Evolutionary conservation across 2,888 invertebrate genomes (phyloP), one percentile per base, ranked within the genome.

Genomic region (Leptinotarsa peninsularis): DNA sequence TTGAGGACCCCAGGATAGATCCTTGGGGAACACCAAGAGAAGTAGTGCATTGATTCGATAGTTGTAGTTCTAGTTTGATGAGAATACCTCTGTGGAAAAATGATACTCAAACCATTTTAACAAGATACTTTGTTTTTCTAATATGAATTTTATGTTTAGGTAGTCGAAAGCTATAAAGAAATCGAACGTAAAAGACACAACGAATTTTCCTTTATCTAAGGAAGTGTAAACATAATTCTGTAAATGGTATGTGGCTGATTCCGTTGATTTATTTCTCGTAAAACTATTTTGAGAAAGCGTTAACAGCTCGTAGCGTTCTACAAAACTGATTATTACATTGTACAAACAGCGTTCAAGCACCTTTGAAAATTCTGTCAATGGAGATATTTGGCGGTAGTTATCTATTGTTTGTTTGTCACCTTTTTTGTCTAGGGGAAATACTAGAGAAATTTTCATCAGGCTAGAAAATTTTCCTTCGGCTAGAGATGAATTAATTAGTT

Each of bases 361-460:
- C 21, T 56, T 56, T 13, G 21, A 56, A 56, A n/a, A 56, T 56
- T 56, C 56, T 18, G 56, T 21, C 56, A 56, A 18, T 21, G 0
- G 56, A 56, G 56, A 21, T 56, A 56, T 56, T 56, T 56, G 56
- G 0, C 56, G 56, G 21, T 18, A 67, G 4, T 67, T 67, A 43
- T 67, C 67, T 67, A 49, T 5, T 67, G 43, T 49, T 49, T 49
- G 50, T 43, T 67, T 67, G 18, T 67, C 67, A 67, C 43, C 49
- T 67, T 67, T 49, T 67, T 49, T 67, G 10, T 67, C 50, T 14
- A 49, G 18, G n/a, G 23, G 67, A 49, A 67, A 67, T 18, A 67
- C 69, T 21, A 69, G 54, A 23, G 69, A 52, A 69, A 56, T 23
- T 69, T 54, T 69, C 56, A 69, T 69, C 27, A 69, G 14, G 21